Evolutionary conservation across 2,113 vertebrate genomes (phyloP).

Genomic region (Syngnathus floridae): DNA sequence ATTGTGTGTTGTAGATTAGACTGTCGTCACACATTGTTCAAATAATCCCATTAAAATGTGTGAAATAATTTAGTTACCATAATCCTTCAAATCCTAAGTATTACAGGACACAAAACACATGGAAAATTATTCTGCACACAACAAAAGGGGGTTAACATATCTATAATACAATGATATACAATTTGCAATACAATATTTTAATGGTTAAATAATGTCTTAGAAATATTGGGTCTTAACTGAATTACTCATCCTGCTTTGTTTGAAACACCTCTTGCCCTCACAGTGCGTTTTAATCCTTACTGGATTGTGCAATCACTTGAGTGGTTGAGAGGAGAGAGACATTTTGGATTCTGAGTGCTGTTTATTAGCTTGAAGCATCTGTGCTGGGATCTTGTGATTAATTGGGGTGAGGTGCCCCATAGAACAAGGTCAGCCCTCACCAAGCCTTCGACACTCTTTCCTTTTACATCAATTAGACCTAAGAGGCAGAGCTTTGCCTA

Average conservation of each 20-base stretch:
- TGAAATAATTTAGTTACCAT: constrained; percentile 57
- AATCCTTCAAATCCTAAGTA: constrained; percentile 62
- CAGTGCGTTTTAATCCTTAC: constrained; percentile 59
- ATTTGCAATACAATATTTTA: constrained; percentile 57
- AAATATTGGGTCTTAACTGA: constrained; percentile 35
- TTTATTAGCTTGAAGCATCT: constrained; percentile 85
- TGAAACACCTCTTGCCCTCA: constrained; percentile 43
- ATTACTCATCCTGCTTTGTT: constrained; percentile 46
- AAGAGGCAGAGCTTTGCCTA: constrained; percentile 39
- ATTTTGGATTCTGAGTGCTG: constrained; percentile 64
- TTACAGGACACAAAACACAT: constrained; percentile 46
- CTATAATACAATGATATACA: constrained; percentile 64
- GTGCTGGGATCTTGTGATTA: constrained; percentile 83
- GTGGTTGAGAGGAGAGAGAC: constrained; percentile 51
- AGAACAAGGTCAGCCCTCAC: constrained; percentile 83
- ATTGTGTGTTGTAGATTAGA: constrained; percentile 34
- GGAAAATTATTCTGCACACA: constrained; percentile 60
- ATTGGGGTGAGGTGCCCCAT: constrained; percentile 82
- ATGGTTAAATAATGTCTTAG: constrained; percentile 25
- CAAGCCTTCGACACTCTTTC: constrained; percentile 80
- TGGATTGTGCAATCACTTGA: constrained; percentile 52
- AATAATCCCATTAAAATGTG: constrained; percentile 68
- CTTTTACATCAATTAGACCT: constrained; percentile 90
- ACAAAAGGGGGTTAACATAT: constrained; percentile 46
- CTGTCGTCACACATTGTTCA: constrained; percentile 52